phyloP scores from a whole-genome alignment of 2,888 invertebrate genomes.

The Torymus aiolomorphi region DNA sequence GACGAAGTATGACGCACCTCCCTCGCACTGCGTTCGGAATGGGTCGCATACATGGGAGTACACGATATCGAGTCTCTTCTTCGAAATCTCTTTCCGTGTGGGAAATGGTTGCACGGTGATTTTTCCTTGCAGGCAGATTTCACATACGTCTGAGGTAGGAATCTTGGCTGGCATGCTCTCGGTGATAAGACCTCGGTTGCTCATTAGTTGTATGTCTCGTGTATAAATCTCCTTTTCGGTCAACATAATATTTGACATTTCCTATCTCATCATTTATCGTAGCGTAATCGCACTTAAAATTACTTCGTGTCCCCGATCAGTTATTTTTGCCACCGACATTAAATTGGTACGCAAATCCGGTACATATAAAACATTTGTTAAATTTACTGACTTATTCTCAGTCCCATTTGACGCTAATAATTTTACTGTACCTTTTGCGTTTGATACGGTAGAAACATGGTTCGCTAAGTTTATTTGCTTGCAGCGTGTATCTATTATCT shows the following conservation, averaged over 20 bases:
- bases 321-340: constrained; percentile 39
- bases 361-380: constrained; percentile 19
- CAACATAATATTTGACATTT: too few relatives aligned
- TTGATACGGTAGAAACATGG: background rate
- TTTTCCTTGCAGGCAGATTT: background rate
- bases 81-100: background rate
- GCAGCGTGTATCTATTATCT: background rate
- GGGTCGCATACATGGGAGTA: background rate
- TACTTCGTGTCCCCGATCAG: constrained; percentile 13
- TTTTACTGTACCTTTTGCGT: background rate
- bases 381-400: background rate
- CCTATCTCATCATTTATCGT: background rate
- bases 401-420: background rate
- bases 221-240: too few relatives aligned
- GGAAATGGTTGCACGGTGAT: too few relatives aligned
- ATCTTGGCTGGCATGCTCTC: background rate
- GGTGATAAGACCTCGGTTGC: too few relatives aligned
- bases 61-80: background rate
- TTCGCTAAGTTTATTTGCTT: background rate
- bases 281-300: constrained; percentile 5
- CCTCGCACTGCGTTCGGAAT: background rate
- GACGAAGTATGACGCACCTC: constrained; percentile 55
- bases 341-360: constrained; percentile 37
- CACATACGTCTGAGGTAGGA: background rate
- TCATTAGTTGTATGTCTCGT: background rate